These are phyloP conservation scores for Alosa alosa DNA, from an alignment of 2,113 vertebrate species.

Conservation along the genomic window DNA sequence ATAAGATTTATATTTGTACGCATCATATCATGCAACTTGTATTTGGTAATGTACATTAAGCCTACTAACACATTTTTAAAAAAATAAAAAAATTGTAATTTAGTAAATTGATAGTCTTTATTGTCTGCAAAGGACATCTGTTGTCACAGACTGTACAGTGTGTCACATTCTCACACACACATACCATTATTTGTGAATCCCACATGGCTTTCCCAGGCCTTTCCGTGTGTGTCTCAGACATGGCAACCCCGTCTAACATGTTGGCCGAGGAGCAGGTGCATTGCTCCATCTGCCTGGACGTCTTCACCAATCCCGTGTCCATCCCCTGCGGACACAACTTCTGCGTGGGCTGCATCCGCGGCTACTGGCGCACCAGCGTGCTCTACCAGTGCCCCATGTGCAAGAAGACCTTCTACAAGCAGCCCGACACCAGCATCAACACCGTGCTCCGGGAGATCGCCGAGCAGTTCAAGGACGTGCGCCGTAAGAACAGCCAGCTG, in stretches of 20 bases:
- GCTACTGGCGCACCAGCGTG: conserved; percentile 72
- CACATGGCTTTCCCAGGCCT: conserved; percentile 1
- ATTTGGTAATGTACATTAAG: too few species aligned
- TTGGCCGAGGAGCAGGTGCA: conserved; percentile 76
- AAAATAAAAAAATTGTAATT: too few species aligned
- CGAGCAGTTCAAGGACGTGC: conserved; percentile 72
- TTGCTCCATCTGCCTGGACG: conserved; percentile 79
- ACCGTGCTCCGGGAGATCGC: conserved; percentile 74
- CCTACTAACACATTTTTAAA: too few species aligned
- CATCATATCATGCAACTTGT: too few species aligned
- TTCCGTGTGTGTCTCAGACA: conserved; percentile 58
- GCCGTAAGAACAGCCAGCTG: conserved; percentile 41
- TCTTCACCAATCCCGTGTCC: conserved; percentile 76
- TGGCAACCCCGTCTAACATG: conserved; percentile 67
- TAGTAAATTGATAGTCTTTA: too few species aligned
- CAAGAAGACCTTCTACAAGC: conserved; percentile 73
- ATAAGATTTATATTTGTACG: too few species aligned
- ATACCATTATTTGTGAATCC: not conserved
- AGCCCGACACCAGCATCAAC: conserved; percentile 73
- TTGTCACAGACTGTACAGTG: too few species aligned
- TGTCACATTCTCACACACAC: too few species aligned
- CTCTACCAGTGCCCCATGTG: conserved; percentile 76
- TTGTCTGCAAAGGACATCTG: too few species aligned
- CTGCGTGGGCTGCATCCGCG: conserved; percentile 73
- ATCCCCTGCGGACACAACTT: conserved; percentile 80